A percentile compares a stretch with the other conserved stretches of the same genome.
phyloP scores from a whole-genome alignment of 2,113 vertebrate species.

The Lucifuga dentata region DNA sequence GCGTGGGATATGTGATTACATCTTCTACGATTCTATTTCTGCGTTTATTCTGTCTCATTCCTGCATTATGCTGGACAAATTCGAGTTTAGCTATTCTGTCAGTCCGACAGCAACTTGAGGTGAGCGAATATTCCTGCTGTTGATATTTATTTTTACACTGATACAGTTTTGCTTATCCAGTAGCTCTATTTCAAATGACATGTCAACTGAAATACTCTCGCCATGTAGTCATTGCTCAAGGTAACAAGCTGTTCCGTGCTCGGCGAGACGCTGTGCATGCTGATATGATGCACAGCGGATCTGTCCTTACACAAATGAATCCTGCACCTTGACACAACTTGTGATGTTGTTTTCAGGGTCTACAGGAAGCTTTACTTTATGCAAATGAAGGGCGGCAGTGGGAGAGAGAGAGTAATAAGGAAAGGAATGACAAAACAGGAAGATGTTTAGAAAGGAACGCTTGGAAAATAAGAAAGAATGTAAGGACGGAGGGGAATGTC shows the following conservation, averaged over 20 bases:
- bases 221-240: slow-evolving; percentile 43
- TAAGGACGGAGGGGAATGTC: slow-evolving; percentile 23
- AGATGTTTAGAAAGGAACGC: no score
- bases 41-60: not conserved
- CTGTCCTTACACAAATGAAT: not conserved
- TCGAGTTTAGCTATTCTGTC: not conserved
- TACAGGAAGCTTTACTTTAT: slow-evolving; percentile 12
- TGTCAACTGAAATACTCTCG: slow-evolving; percentile 35
- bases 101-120: slow-evolving; percentile 1
- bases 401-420: not conserved
- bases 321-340: not conserved
- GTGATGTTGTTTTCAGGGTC: slow-evolving; percentile 16
- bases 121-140: slow-evolving; percentile 1
- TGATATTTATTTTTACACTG: slow-evolving; percentile 32
- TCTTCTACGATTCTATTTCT: not conserved
- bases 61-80: not conserved
- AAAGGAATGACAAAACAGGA: slow-evolving; percentile 4
- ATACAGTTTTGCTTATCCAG: slow-evolving; percentile 37
- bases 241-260: slow-evolving; percentile 39
- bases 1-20: not conserved
- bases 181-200: slow-evolving; percentile 32
- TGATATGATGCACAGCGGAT: slow-evolving; percentile 1
- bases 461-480: slow-evolving; percentile 6
- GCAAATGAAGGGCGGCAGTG: not conserved
- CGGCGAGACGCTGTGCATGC: slow-evolving; percentile 17